phyloP scores from a whole-genome alignment of 1,140 invertebrate species.

The Macrobrachium nipponense region DNA sequence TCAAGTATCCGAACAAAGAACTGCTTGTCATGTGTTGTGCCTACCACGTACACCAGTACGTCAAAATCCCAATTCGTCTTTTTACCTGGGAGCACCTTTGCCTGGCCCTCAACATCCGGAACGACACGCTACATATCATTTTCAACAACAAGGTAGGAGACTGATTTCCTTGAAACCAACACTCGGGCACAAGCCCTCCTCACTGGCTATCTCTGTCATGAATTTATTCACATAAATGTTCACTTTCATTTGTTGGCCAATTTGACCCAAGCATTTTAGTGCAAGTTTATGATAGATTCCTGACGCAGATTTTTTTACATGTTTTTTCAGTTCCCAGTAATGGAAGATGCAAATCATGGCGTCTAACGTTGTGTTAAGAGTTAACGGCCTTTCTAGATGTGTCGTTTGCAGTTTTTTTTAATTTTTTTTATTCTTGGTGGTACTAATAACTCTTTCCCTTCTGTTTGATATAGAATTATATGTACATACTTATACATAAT shows the following conservation, averaged over 20 bases:
- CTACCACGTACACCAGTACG: slow-evolving; percentile 1
- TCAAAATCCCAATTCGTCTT: not conserved
- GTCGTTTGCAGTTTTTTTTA: not conserved
- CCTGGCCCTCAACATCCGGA: not conserved
- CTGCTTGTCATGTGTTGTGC: not conserved
- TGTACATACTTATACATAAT: not conserved
- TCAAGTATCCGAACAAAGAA: not conserved
- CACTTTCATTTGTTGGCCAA: too few relatives aligned
- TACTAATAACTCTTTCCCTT: slow-evolving; percentile 20
- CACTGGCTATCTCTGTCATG: too few relatives aligned
- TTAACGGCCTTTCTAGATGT: not conserved
- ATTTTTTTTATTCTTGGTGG: not conserved
- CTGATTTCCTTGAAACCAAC: not conserved
- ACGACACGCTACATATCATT: not conserved
- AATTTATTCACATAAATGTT: too few relatives aligned
- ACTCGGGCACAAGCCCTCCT: too few relatives aligned
- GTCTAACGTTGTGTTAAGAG: not conserved
- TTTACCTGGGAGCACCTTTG: slow-evolving; percentile 14
- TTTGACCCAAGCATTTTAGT: too few relatives aligned
- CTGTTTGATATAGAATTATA: slow-evolving; percentile 15
- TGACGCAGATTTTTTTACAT: not conserved
- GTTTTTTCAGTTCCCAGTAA: not conserved
- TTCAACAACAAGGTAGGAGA: not conserved
- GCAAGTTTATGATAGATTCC: not conserved
- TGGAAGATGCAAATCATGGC: not conserved